Evolutionary conservation across 2,888 invertebrate genomes (phyloP), one percentile per base, ranked within the genome.

Genomic region (Lochmaea capreae): DNA sequence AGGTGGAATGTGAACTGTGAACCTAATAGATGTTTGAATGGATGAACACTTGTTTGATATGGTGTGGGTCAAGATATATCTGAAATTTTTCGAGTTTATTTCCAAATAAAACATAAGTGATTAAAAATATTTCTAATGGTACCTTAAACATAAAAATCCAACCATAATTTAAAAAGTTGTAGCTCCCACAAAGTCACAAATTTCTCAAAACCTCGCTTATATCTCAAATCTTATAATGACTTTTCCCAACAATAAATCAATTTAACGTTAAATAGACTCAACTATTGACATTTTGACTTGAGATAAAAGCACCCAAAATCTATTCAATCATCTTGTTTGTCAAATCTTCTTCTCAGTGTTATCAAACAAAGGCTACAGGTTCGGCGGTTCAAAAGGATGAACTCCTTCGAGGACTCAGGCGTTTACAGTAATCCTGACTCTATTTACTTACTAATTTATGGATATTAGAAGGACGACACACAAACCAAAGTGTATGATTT

Each of bases 371-470:
- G 12, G 42, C 11, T 63, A 63, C 62, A 43, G 42, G 9, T 18
- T 42, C 33, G 57, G n/a, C 14, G 49, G 39, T 14, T 69, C 70
- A 63, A 61, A 33, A 70, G 70, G 70, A 70, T 10, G 18, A 59
- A 59, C 22, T 69, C 69, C 69, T 70, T 63, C 33, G 52, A 70
- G 54, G 54, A 62, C 16, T 62, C 11, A 12, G 11, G 62, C 69
- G 67, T 70, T 68, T 68, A 59, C 63, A 46, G 54, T 76, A 74
- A 77, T 77, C 76, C 74, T 71, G 73, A 76, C 65, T 77, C 74
- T 77, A 76, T 77, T 77, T 77, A 72, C 77, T 76, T 70, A 72
- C 77, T 74, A 77, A 77, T 77, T 76, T 77, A 75, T 76, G 71
- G 75, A 77, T 76, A 76, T 78, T 74, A 76, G 75, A 71, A 69